Base-by-base conservation (phyloP, 2,888 invertebrate species). In the Catonia carolina region DNA sequence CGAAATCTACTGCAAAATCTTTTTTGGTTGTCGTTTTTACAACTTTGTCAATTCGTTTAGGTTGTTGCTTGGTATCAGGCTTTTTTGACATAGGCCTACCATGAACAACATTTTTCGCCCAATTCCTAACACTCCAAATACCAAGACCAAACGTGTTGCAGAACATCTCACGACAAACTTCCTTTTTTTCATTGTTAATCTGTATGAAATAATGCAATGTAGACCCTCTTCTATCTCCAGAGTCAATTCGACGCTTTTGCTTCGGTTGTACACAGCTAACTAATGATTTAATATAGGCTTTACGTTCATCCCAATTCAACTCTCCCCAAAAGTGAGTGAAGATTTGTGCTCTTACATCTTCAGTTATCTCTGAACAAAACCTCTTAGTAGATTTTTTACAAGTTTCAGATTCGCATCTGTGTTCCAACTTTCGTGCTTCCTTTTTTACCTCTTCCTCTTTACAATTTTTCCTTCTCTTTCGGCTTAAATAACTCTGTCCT, bases 111-210 rank as follows among this genome's bases (percentile, higher is more conserved):
- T 47, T 47, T 20, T n/a, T 12, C 2, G 47, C 2, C 47, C 47
- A 47, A 18, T 47, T 47, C 23, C 23, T 47, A 3, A 22, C 20
- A 18, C 47, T 47, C 20, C 47, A 47, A 12, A 47, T 23, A 2
- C 47, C 47, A 12, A 47, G 7, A 22, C 12, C 22, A 47, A 47
- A 47, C 14, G 47, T 47, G 20, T 47, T 47, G 22, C 20, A 47
- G 22, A 47, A 47, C 47, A 20, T 47, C 23, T 47, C 47, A 10
- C 20, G 20, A 18, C 47, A 47, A 18, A 47, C 18, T 47, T 47
- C 47, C 23, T 47, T 20, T 23, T n/a, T 47, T 17, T 20, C 47
- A 47, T 18, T 47, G 12, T 23, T 14, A 18, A 47, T 23, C 23
- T 36, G n/a, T 23, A 47, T 22, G 14, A 20, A 47, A 14, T 47